Conservation (phyloP, 1,140 invertebrate genomes). For the Papilio polyxenes region DNA sequence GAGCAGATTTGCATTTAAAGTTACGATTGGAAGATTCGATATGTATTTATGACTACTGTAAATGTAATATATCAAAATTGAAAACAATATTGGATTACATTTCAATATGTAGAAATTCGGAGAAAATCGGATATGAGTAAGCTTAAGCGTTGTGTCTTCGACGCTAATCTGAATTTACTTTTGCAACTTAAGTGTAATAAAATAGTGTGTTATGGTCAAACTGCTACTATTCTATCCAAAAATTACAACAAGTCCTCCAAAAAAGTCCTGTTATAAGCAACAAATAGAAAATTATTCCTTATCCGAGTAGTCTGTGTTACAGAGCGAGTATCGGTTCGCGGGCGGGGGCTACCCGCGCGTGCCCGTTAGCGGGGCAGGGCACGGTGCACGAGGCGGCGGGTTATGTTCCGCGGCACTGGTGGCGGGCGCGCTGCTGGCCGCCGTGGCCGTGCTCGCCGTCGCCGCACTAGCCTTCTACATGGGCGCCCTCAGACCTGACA, state of each 20-base stretch:
- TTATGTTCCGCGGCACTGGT: slow-evolving; percentile 85
- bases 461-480: slow-evolving; percentile 89
- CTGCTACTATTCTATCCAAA: too few species aligned
- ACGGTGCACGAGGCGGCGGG: slow-evolving; percentile 54
- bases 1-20: background rate
- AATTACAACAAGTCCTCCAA: too few species aligned
- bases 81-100: too few species aligned
- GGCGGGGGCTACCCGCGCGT: slow-evolving; percentile 65
- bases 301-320: slow-evolving; percentile 42
- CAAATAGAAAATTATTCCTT: background rate
- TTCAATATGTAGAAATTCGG: too few species aligned
- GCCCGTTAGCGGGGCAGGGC: slow-evolving; percentile 47
- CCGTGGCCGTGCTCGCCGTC: slow-evolving; percentile 86
- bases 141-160: too few species aligned
- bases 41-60: background rate
- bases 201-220: too few species aligned
- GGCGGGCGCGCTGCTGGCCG: slow-evolving; percentile 84
- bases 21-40: background rate
- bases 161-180: too few species aligned
- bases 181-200: too few species aligned
- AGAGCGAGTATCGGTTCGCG: slow-evolving; percentile 78
- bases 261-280: background rate
- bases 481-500: slow-evolving; percentile 82
- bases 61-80: background rate
- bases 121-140: too few species aligned